Conservation (phyloP, 2,888 invertebrate genomes). For the Tiphia femorata region DNA sequence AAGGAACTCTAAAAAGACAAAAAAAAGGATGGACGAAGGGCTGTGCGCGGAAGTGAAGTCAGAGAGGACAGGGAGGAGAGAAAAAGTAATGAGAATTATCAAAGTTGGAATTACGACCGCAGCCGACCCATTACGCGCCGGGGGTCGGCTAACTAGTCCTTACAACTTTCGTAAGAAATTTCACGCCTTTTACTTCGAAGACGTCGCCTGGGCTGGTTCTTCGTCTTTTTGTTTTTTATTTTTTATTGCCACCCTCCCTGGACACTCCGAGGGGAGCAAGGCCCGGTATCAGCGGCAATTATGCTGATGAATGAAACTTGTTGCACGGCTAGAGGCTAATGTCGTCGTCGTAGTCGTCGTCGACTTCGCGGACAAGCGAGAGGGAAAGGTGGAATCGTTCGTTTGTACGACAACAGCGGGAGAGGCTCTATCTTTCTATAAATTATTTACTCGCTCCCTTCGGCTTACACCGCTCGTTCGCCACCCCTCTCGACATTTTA, state of each 20-base stretch:
- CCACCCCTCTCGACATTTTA: no score
- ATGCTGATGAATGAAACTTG: no score
- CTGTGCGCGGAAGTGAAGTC: neutral
- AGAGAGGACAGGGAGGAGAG: neutral
- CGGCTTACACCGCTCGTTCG: no score
- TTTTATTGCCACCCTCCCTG: neutral
- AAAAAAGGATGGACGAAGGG: neutral
- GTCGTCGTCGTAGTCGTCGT: no score
- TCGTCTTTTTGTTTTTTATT: neutral
- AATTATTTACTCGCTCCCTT: no score
- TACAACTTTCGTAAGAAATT: slow-evolving; percentile 5
- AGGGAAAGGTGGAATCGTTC: no score
- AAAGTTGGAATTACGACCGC: slow-evolving; percentile 12
- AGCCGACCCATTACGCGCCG: slow-evolving; percentile 3
- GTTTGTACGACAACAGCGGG: no score
- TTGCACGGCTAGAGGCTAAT: no score
- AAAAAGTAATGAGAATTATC: slow-evolving; percentile 1
- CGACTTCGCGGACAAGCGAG: no score
- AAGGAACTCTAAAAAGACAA: neutral
- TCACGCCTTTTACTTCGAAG: neutral
- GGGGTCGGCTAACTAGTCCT: slow-evolving; percentile 1
- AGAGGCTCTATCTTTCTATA: no score
- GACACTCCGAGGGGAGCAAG: no score
- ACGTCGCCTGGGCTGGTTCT: neutral
- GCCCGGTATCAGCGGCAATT: no score